These are phyloP conservation scores for Caenorhabditis imperialis DNA, from an alignment of 2,888 invertebrate genomes.

Conservation along the genomic window DNA sequence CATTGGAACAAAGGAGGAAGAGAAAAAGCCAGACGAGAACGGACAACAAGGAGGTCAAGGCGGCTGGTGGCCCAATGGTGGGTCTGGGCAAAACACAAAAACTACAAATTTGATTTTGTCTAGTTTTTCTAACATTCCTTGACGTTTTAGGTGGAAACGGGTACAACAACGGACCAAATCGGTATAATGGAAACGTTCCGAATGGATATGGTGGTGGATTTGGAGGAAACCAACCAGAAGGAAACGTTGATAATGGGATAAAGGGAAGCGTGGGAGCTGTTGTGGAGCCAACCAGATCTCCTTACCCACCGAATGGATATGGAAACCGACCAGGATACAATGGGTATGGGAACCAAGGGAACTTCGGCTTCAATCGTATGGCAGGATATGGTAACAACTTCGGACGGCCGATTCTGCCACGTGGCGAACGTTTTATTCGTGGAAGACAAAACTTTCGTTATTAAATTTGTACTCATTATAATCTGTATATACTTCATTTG, in stretches of 20 bases:
- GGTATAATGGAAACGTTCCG: conserved; percentile 12
- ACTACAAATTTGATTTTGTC: too few relatives aligned
- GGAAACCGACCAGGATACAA: conserved; percentile 16
- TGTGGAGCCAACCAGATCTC: conserved; percentile 21
- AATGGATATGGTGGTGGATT: conserved; percentile 33
- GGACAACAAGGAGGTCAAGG: conserved; percentile 3
- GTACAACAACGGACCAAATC: too few relatives aligned
- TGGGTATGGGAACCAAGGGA: conserved; percentile 1
- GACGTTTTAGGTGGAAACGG: too few relatives aligned
- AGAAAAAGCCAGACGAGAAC: conserved; percentile 11
- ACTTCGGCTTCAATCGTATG: conserved; percentile 35
- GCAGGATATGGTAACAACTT: conserved; percentile 33
- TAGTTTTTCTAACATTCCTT: too few relatives aligned
- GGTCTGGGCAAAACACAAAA: too few relatives aligned
- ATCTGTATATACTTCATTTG: too few relatives aligned
- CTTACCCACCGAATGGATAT: conserved; percentile 13
- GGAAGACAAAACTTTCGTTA: conserved; percentile 21
- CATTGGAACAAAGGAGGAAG: conserved; percentile 22
- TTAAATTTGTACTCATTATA: conserved; percentile 2
- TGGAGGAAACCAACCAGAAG: conserved; percentile 5
- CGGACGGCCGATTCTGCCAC: conserved; percentile 32
- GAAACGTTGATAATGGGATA: conserved; percentile 18
- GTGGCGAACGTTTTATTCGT: conserved; percentile 30
- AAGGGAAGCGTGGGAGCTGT: conserved; percentile 47
- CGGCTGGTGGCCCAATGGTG: conserved; percentile 42